phyloP scores from a whole-genome alignment of 2,113 vertebrate species.

The Alligator mississippiensis region DNA sequence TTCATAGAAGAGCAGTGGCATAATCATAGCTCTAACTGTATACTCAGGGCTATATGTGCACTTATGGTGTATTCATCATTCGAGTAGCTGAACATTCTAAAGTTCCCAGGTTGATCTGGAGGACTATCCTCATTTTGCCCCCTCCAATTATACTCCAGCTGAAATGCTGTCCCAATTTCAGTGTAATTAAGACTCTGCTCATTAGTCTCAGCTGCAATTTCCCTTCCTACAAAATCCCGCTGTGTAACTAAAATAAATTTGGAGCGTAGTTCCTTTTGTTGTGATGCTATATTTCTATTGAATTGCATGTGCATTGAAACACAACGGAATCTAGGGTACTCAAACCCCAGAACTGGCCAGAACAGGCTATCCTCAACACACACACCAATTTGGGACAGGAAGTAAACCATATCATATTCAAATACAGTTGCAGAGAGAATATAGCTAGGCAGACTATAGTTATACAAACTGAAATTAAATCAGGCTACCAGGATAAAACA shows the following conservation, averaged over 20 bases:
- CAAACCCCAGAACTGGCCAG: not conserved
- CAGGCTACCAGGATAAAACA: not conserved
- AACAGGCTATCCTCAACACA: not conserved
- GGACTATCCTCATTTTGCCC: conserved; percentile 60
- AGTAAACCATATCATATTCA: rapidly evolving
- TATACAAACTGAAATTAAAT: not conserved
- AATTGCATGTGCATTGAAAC: not conserved
- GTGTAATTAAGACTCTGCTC: conserved; percentile 51
- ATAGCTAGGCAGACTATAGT: not conserved
- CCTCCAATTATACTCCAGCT: conserved; percentile 14
- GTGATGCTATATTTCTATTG: conserved; percentile 1
- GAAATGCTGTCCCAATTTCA: conserved; percentile 46
- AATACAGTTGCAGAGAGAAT: not conserved
- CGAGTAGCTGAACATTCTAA: not conserved
- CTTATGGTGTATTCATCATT: not conserved
- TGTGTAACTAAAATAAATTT: conserved; percentile 14
- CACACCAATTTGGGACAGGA: not conserved
- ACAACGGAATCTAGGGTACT: not conserved
- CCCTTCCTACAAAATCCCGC: not conserved
- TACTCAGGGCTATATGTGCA: not conserved
- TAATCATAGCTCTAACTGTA: rapidly evolving
- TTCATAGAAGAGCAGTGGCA: not conserved
- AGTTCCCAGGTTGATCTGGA: conserved; percentile 6
- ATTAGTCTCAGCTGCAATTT: conserved; percentile 34
- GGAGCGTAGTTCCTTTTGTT: not conserved